These are phyloP conservation scores for Peucedramus taeniatus DNA, from an alignment of 2,113 vertebrate genomes.

Conservation along the genomic window DNA sequence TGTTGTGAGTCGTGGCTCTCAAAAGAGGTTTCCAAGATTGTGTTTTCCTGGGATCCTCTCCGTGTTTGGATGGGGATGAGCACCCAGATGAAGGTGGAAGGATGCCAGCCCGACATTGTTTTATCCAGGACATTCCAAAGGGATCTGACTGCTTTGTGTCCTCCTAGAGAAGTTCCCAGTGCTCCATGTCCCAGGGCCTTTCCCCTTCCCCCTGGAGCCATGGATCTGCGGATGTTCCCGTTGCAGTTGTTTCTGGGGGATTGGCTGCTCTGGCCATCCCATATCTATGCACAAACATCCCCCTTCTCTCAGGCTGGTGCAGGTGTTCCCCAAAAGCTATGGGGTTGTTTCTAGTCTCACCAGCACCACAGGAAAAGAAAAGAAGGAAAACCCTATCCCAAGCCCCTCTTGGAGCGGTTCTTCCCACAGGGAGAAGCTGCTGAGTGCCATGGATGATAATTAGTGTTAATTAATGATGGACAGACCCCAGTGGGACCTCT, in stretches of 20 bases:
- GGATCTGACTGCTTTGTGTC: background rate
- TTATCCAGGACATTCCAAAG: background rate
- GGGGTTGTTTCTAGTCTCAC: background rate
- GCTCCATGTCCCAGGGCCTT: background rate
- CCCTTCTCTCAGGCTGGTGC: background rate
- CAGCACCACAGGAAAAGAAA: background rate
- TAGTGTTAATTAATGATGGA: background rate
- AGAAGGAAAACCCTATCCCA: background rate
- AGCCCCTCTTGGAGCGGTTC: fast-evolving
- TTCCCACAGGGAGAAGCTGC: background rate
- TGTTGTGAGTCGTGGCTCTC: background rate
- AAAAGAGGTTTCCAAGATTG: background rate
- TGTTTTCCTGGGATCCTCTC: background rate
- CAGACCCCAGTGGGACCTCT: background rate
- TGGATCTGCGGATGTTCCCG: fast-evolving
- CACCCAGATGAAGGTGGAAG: background rate
- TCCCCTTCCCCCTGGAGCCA: background rate
- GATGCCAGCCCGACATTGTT: background rate
- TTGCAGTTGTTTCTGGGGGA: background rate
- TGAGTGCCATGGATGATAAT: background rate
- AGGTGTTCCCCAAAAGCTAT: background rate
- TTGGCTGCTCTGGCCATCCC: background rate
- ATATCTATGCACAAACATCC: background rate
- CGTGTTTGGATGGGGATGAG: background rate
- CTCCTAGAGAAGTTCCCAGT: background rate